Base-by-base conservation (phyloP, 2,113 vertebrate genomes). In the Syngnathoides biaculeatus region DNA sequence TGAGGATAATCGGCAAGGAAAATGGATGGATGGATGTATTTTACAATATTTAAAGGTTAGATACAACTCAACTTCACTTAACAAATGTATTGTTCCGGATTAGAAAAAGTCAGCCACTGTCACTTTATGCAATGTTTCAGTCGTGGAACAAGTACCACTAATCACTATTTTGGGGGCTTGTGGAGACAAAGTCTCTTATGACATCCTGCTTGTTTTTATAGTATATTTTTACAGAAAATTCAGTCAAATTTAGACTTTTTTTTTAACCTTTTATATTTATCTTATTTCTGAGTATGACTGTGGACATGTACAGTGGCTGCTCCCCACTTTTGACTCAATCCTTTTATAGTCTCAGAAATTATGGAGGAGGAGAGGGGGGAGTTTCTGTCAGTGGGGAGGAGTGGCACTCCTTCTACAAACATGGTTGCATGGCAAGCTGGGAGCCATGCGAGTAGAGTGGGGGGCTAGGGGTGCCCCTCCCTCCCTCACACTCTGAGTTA, bases 401-500 rank as follows among this genome's bases (percentile, higher is more conserved):
- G 87, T 87, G 86, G 84, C 86, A 84, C 84, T 52, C 84, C 69
- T 88, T 90, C 68, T 81, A 74, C 82, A 80, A 86, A 88, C 83
- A 88, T 83, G 88, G 87, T 62, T 78, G 72, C 79, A 63, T 10
- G 38, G 66, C 78, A 77, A 79, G 88, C 78, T 79, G 73, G 74
- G 73, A 71, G 71, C 17, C 2, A 60, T 75, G 73, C 53, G 80
- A 67, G 72, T 6, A 64, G 63, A 63, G 61, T n/a, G 30, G 78
- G 79, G 83, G 74, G 81, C 73, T 68, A n/a, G 30, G 78, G 79
- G 83, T 75, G 81, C 73, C 69, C 45, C 72, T 82, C 42, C 77
- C 81, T 73, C 71, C 61, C 77, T 77, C 75, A 89, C 90, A 91
- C 88, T 91, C 89, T 89, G 86, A 85, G 87, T 87, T 85, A 89